phyloP scores from a whole-genome alignment of 92 coral and sea anemone species.

The Porites rus region DNA sequence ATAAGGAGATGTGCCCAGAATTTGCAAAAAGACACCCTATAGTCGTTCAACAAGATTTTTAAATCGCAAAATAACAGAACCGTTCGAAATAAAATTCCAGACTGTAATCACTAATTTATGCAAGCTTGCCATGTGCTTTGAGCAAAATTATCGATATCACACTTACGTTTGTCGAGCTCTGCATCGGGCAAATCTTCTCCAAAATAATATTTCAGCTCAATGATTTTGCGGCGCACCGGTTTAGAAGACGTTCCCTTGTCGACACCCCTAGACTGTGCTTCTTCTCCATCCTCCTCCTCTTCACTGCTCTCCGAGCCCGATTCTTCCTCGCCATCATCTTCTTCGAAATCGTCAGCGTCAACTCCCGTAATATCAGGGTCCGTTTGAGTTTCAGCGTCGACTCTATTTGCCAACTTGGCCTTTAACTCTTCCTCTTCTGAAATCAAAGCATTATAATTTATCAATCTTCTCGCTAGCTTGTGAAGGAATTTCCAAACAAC shows the following conservation, averaged over 20 bases:
- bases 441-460: constrained; percentile 13
- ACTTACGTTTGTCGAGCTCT: constrained; percentile 94
- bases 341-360: constrained; percentile 92
- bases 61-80: background rate
- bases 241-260: constrained; percentile 77
- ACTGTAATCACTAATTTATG: constrained; percentile 64
- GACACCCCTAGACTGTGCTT: constrained; percentile 24
- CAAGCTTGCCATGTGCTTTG: constrained; percentile 87
- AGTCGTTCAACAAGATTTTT: background rate
- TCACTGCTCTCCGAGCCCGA: constrained; percentile 84
- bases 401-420: constrained; percentile 54
- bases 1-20: background rate
- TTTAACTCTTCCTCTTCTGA: constrained; percentile 59
- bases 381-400: constrained; percentile 84
- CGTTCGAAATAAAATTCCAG: constrained; percentile 1
- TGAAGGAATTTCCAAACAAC: constrained; percentile 39
- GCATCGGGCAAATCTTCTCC: constrained; percentile 98
- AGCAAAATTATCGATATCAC: constrained; percentile 34
- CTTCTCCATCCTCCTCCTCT: constrained; percentile 69
- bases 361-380: constrained; percentile 94
- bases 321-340: constrained; percentile 80
- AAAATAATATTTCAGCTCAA: constrained; percentile 95
- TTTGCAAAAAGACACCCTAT: background rate
- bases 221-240: constrained; percentile 88
- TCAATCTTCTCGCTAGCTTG: constrained; percentile 17